These are phyloP conservation scores for Drosophila ohnishii DNA, from an alignment of 1,140 invertebrate genomes.

Conservation along the genomic window DNA sequence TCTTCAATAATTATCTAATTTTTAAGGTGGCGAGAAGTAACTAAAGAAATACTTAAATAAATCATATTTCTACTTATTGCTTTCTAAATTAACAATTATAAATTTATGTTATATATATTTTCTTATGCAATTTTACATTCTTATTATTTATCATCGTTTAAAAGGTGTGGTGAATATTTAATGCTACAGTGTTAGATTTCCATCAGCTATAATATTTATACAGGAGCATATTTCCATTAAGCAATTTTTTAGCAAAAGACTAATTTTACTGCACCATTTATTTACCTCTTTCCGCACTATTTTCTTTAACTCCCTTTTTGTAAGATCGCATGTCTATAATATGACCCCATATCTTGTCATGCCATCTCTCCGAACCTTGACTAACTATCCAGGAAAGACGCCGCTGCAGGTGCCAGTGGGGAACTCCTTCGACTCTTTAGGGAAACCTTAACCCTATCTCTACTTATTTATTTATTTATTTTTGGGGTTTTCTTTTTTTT, in stretches of 20 bases:
- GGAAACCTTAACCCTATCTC: constrained; percentile 35
- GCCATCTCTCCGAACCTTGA: constrained; percentile 25
- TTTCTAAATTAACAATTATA: too few relatives aligned
- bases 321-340: constrained; percentile 35
- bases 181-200: too few relatives aligned
- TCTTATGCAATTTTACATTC: neutral
- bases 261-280: constrained; percentile 10
- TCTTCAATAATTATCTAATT: neutral
- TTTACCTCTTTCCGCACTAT: neutral
- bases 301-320: neutral
- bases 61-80: neutral
- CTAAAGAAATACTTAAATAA: too few relatives aligned
- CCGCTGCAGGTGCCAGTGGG: constrained; percentile 37
- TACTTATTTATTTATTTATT: constrained; percentile 28
- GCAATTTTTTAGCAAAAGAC: neutral
- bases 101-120: too few relatives aligned
- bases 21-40: too few relatives aligned
- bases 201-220: neutral
- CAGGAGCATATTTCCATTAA: neutral
- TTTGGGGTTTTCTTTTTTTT: neutral
- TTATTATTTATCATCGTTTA: neutral
- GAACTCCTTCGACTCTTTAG: constrained; percentile 3
- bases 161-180: neutral
- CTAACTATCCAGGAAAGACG: constrained; percentile 17
- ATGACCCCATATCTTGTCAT: constrained; percentile 25